Conservation (phyloP, 2,888 invertebrate species). For the Eueremaeus valkanovi region DNA sequence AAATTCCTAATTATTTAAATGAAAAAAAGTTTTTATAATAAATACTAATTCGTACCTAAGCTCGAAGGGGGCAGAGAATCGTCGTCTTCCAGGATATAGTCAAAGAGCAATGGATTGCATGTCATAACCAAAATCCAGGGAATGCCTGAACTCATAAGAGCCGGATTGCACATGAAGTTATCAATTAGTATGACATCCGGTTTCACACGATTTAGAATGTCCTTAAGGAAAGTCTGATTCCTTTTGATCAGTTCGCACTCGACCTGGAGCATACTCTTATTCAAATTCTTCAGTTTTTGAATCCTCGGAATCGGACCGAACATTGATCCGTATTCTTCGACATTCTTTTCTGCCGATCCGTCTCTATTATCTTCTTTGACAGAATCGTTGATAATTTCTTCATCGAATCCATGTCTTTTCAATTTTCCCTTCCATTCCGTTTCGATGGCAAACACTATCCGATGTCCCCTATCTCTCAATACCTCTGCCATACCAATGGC, state of each 20-base stretch:
- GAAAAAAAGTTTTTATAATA: not conserved
- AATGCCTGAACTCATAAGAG: conserved; percentile 26
- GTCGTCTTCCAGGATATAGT: not conserved
- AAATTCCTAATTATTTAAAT: not conserved
- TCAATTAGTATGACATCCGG: conserved; percentile 30
- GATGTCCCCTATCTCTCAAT: conserved; percentile 10
- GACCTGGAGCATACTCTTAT: not conserved
- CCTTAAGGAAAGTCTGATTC: not conserved
- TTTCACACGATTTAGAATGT: not conserved
- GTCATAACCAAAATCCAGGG: conserved; percentile 16
- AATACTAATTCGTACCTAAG: not conserved
- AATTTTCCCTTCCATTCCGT: conserved; percentile 1
- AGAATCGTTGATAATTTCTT: not conserved
- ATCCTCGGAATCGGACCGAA: not conserved
- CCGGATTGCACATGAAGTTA: not conserved
- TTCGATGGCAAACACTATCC: conserved; percentile 5
- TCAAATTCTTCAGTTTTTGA: conserved; percentile 11
- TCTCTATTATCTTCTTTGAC: not conserved
- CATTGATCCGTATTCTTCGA: not conserved
- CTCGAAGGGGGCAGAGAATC: not conserved
- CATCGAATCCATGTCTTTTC: not conserved
- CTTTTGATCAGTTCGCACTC: not conserved
- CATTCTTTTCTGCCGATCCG: not conserved
- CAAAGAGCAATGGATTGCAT: not conserved
- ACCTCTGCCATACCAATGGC: conserved; percentile 25